phyloP scores from a whole-genome alignment of 2,113 vertebrate genomes.

The Ceyx margarethae region DNA sequence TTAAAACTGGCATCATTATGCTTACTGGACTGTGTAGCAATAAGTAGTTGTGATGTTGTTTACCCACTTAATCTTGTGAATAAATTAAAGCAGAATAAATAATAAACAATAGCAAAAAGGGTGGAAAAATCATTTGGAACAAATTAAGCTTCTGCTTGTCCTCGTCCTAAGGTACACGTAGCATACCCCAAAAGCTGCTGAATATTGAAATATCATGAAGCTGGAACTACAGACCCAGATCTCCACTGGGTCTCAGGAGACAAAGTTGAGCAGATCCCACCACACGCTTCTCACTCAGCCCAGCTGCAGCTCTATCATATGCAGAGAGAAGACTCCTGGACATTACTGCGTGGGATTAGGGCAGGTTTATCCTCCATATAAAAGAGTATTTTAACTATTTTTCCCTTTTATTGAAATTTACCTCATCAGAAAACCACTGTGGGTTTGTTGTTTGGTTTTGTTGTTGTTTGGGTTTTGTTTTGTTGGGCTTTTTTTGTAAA shows the following conservation, averaged over 20 bases:
- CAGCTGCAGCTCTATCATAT: background rate
- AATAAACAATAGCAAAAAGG: slow-evolving; percentile 57
- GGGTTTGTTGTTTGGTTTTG: too few species aligned
- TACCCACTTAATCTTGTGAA: slow-evolving; percentile 55
- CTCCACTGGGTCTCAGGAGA: background rate
- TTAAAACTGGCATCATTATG: slow-evolving; percentile 32
- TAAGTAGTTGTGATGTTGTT: slow-evolving; percentile 48
- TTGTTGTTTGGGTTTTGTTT: too few species aligned
- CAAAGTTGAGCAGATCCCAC: background rate
- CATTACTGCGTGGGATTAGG: rapidly evolving
- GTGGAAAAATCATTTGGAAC: slow-evolving; percentile 33
- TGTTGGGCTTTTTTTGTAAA: too few species aligned
- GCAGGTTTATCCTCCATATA: too few species aligned
- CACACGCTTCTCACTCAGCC: background rate
- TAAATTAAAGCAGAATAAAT: slow-evolving; percentile 61
- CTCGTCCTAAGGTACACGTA: background rate
- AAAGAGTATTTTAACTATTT: background rate
- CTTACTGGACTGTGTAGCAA: slow-evolving; percentile 50
- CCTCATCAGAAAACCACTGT: background rate
- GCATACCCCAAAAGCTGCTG: background rate
- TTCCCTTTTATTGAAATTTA: background rate
- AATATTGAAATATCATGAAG: background rate
- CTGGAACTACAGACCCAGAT: background rate
- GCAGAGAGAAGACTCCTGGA: background rate
- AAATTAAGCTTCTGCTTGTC: slow-evolving; percentile 1